Evolutionary conservation across 2,113 vertebrate species (phyloP), one percentile per base, ranked within the genome.

Genomic region (Macaca fascicularis): DNA sequence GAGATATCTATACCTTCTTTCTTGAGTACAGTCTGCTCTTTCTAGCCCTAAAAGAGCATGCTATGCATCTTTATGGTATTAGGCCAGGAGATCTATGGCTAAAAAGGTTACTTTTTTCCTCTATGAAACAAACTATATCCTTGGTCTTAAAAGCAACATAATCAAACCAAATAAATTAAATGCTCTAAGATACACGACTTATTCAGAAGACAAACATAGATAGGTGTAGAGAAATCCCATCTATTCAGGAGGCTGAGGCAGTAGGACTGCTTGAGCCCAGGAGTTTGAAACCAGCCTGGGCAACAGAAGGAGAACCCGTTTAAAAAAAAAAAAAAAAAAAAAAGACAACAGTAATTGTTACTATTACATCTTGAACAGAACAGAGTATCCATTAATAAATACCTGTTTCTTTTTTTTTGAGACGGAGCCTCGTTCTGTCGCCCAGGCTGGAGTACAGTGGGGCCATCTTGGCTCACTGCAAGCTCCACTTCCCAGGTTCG

Each of bases 121-220:
- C 55, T 81, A 61, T 45, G 50, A 94, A 85, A 96, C 11, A 79
- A 85, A 67, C 43, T 75, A 67, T 76, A 81, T 13, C 35, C 80
- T 85, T 85, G 30, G 27, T 94, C 48, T 96, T 80, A 89, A 89
- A 96, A 89, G 14, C 61, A 84, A 93, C 45, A 85, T 40, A 88
- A 5, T 40, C 35, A 88, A 90, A 57, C 45, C 52, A 83, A 90
- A 96, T 64, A 57, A 91, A 92, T 48, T 59, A 97, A 97, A 76
- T 89, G 32, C 17, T 59, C 70, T 76, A 74, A 81, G 64, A 89
- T 45, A 94, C 6, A 8, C 78, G 40, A 83, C 48, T 83, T 89
- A 81, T 13, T 84, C 22, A 76, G 74, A 76, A 30, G 40, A 76
- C 74, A 76, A 76, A 45, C 11, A 14, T 14, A 30, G 12, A 27